A percentile compares a stretch with the other conserved stretches of the same genome.
These are phyloP conservation scores for Thymallus thymallus DNA, from an alignment of 2,113 vertebrate genomes.

Conservation along the genomic window DNA sequence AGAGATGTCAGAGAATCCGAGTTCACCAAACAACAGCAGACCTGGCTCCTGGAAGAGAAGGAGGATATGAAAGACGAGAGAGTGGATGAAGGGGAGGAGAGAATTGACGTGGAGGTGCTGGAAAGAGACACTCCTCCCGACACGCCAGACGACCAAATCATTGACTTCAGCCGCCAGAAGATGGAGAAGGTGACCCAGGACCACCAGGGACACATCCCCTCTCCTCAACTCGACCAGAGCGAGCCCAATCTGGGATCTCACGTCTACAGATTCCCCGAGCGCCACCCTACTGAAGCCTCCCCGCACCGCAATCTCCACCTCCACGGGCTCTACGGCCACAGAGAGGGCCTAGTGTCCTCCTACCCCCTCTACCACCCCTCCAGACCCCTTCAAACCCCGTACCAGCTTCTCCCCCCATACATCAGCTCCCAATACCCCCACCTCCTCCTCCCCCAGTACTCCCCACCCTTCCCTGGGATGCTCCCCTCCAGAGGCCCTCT, in stretches of 20 bases:
- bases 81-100: slow-evolving; percentile 58
- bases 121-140: slow-evolving; percentile 70
- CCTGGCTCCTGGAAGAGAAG: slow-evolving; percentile 29
- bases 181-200: slow-evolving; percentile 24
- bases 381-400: slow-evolving; percentile 57
- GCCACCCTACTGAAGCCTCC: slow-evolving; percentile 8
- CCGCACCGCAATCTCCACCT: slow-evolving; percentile 52
- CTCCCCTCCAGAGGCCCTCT: slow-evolving; percentile 55
- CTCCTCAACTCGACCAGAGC: slow-evolving; percentile 32
- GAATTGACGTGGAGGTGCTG: slow-evolving; percentile 65
- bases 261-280: neutral
- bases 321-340: slow-evolving; percentile 62
- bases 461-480: slow-evolving; percentile 56
- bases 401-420: slow-evolving; percentile 60
- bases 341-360: slow-evolving; percentile 63
- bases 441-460: slow-evolving; percentile 62
- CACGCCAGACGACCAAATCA: slow-evolving; percentile 68
- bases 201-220: slow-evolving; percentile 6
- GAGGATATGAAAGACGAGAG: slow-evolving; percentile 53
- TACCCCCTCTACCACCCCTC: slow-evolving; percentile 65
- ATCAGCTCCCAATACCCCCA: slow-evolving; percentile 57
- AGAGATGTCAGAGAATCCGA: slow-evolving; percentile 30
- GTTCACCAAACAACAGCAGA: slow-evolving; percentile 47
- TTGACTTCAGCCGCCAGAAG: slow-evolving; percentile 67
- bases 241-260: slow-evolving; percentile 38